Evolutionary conservation across 2,888 invertebrate species (phyloP).

Genomic region (Megastigmus dorsalis): DNA sequence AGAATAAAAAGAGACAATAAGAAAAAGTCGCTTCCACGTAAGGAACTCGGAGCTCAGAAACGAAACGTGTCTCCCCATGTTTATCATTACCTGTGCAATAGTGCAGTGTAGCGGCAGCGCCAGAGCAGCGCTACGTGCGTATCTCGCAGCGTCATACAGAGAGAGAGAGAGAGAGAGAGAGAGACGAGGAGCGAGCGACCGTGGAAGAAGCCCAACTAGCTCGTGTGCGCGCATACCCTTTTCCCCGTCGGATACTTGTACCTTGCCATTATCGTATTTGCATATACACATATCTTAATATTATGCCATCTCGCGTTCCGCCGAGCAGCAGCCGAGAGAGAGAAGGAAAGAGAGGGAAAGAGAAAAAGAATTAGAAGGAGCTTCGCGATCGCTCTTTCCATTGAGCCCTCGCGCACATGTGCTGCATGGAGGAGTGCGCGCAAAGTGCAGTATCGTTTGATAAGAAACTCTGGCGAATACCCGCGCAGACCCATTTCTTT

Average conservation of each 20-base stretch:
- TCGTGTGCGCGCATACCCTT: background rate
- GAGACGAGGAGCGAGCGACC: too few relatives aligned
- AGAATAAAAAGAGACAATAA: too few relatives aligned
- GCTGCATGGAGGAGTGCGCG: too few relatives aligned
- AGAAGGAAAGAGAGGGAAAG: background rate
- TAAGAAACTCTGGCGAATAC: slow-evolving; percentile 10
- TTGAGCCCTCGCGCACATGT: too few relatives aligned
- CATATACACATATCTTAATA: slow-evolving; percentile 60
- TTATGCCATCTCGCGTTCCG: slow-evolving; percentile 54
- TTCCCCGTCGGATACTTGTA: slow-evolving; percentile 53
- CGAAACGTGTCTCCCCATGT: slow-evolving; percentile 40
- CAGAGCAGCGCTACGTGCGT: too few relatives aligned
- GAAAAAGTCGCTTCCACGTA: too few relatives aligned
- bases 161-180: too few relatives aligned
- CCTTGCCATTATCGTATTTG: slow-evolving; percentile 59
- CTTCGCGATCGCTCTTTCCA: too few relatives aligned
- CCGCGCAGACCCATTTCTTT: slow-evolving; percentile 41
- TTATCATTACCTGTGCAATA: slow-evolving; percentile 18
- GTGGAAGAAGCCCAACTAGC: too few relatives aligned
- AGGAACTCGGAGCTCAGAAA: too few relatives aligned
- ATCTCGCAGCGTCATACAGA: slow-evolving; percentile 8
- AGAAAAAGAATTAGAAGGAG: background rate
- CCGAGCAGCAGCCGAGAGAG: background rate
- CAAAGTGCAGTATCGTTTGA: too few relatives aligned
- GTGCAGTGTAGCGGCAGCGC: too few relatives aligned